Conservation (phyloP, 2,888 invertebrate genomes). For the Colostygia pectinataria region DNA sequence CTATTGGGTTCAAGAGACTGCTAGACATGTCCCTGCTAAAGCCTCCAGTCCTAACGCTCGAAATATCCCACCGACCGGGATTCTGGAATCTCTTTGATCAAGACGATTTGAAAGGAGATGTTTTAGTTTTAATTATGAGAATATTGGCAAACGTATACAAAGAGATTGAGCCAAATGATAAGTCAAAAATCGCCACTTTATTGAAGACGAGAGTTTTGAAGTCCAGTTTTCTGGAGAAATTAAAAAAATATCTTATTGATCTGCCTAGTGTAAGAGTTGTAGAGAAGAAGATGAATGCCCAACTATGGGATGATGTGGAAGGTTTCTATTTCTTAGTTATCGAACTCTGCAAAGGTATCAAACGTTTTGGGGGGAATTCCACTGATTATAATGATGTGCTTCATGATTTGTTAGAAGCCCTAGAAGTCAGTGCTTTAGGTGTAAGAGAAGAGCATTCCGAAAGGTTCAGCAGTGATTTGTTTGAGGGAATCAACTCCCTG, state of each 20-base stretch:
- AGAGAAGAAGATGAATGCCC: constrained; percentile 67
- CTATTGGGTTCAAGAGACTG: constrained; percentile 74
- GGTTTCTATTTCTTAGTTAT: constrained; percentile 57
- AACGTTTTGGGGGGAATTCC: constrained; percentile 49
- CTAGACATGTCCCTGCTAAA: constrained; percentile 64
- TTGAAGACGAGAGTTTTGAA: constrained; percentile 57
- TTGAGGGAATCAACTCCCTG: constrained; percentile 49
- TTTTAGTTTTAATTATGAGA: constrained; percentile 72
- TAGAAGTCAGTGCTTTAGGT: constrained; percentile 59
- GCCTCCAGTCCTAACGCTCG: constrained; percentile 64
- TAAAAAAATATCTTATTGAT: constrained; percentile 55
- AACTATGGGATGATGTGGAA: constrained; percentile 72
- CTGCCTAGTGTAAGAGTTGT: constrained; percentile 61
- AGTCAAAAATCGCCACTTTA: constrained; percentile 56
- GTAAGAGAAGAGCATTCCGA: constrained; percentile 64
- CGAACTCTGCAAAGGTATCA: constrained; percentile 60
- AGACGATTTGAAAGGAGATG: constrained; percentile 69
- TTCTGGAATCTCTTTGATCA: constrained; percentile 71
- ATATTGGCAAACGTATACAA: constrained; percentile 66
- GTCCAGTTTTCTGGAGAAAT: constrained; percentile 58
- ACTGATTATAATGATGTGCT: constrained; percentile 48
- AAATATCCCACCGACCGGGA: constrained; percentile 68
- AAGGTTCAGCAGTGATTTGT: constrained; percentile 73
- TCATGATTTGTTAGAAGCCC: constrained; percentile 54
- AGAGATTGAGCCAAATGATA: constrained; percentile 56